Percentiles rank a stretch among this genome's conserved stretches.
phyloP scores from a whole-genome alignment of 2,888 invertebrate species.

The Xestia sexstrigata region DNA sequence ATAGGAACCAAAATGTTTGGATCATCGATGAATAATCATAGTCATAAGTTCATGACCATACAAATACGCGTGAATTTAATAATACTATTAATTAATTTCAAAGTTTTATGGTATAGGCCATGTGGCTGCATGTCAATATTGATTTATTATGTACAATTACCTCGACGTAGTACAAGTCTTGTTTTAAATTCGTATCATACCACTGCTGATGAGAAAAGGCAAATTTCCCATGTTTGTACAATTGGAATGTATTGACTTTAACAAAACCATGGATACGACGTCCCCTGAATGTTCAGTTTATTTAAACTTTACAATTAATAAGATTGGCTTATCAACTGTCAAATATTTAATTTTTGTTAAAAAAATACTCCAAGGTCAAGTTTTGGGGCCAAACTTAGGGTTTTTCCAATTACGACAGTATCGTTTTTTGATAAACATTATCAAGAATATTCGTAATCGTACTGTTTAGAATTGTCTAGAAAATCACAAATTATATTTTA shows the following conservation, averaged over 20 bases:
- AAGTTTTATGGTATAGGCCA: neutral
- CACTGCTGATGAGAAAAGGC: constrained; percentile 43
- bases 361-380: neutral
- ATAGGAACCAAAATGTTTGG: neutral
- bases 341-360: neutral
- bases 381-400: constrained; percentile 11
- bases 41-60: neutral
- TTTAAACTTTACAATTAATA: neutral
- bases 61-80: neutral
- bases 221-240: constrained; percentile 70
- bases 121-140: neutral
- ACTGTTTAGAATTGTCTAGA: constrained; percentile 1
- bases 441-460: constrained; percentile 6
- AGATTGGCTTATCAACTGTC: neutral
- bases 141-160: neutral
- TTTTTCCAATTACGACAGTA: neutral
- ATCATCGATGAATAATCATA: neutral
- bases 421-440: constrained; percentile 9
- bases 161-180: constrained; percentile 14
- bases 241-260: constrained; percentile 43
- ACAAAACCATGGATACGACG: neutral
- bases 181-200: constrained; percentile 43
- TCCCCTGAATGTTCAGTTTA: neutral
- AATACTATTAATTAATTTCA: neutral
- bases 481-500: neutral